A percentile compares a stretch with the other conserved stretches of the same genome.
phyloP scores from a whole-genome alignment of 2,797 vertebrate species.

The Peromyscus nudipes region DNA sequence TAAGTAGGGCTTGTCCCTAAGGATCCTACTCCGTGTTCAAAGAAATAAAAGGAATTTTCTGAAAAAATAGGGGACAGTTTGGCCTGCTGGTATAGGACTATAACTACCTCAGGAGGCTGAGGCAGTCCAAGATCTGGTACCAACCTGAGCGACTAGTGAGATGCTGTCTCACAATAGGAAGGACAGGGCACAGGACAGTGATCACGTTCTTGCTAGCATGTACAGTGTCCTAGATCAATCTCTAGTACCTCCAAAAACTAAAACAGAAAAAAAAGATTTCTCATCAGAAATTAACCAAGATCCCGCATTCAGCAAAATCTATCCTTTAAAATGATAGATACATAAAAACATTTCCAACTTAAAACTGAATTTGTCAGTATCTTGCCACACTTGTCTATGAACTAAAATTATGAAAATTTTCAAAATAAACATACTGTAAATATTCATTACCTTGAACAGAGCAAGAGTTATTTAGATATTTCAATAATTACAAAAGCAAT shows the following conservation, averaged over 20 bases:
- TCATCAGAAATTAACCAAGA: constrained; percentile 22
- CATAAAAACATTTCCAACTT: constrained; percentile 21
- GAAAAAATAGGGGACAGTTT: not conserved
- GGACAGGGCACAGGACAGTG: not conserved
- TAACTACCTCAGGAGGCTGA: not conserved
- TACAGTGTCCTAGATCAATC: not conserved
- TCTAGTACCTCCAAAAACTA: not conserved
- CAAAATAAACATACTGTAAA: not conserved
- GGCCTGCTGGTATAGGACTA: not conserved
- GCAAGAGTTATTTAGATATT: not conserved
- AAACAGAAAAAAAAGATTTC: not conserved
- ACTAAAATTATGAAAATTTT: not conserved
- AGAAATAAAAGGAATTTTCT: constrained; percentile 18
- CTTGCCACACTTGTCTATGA: not conserved
- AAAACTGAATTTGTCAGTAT: constrained; percentile 17
- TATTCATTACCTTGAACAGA: not conserved
- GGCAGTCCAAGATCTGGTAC: not conserved
- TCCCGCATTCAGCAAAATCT: not conserved
- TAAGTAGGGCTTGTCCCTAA: not conserved
- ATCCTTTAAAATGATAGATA: constrained; percentile 32
- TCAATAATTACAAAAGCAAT: not conserved
- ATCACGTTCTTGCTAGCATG: not conserved
- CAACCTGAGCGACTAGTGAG: not conserved
- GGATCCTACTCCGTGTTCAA: not conserved
- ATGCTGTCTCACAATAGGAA: not conserved